These are phyloP conservation scores for Forpus xanthops DNA, from an alignment of 2,797 vertebrate genomes.

Conservation along the genomic window DNA sequence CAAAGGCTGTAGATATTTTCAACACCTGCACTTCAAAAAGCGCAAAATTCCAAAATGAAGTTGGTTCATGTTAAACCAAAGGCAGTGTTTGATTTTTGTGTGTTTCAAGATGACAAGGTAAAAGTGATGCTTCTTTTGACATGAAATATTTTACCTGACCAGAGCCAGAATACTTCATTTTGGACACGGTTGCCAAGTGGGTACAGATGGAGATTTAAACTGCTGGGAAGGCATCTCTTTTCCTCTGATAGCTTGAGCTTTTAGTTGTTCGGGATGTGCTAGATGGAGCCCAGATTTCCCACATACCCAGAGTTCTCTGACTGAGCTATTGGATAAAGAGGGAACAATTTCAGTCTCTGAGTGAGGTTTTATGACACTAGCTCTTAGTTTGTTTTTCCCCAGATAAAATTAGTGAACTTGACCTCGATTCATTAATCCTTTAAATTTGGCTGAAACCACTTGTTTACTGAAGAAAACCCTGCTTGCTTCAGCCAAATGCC, in stretches of 20 bases:
- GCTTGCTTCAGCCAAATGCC: background rate
- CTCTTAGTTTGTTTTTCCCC: background rate
- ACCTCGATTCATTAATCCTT: constrained; percentile 13
- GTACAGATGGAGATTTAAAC: background rate
- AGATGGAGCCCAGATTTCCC: background rate
- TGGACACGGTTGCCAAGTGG: background rate
- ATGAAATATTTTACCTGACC: background rate
- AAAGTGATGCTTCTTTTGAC: background rate
- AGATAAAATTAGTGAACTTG: constrained; percentile 8
- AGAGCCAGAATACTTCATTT: background rate
- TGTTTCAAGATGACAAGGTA: background rate
- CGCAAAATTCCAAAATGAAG: background rate
- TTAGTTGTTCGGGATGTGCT: background rate
- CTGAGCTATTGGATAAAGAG: background rate
- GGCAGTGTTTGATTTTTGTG: background rate
- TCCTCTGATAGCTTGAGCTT: background rate
- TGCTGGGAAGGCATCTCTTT: background rate
- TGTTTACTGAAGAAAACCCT: background rate
- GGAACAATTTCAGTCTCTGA: background rate
- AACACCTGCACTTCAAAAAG: background rate
- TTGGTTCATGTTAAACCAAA: background rate
- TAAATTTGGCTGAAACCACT: background rate
- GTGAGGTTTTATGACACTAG: background rate
- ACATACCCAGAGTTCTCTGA: rapidly evolving
- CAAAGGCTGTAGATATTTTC: background rate